Evolutionary conservation across 2,888 invertebrate genomes (phyloP), one percentile per base, ranked within the genome.

Genomic region (Trichopria drosophilae): DNA sequence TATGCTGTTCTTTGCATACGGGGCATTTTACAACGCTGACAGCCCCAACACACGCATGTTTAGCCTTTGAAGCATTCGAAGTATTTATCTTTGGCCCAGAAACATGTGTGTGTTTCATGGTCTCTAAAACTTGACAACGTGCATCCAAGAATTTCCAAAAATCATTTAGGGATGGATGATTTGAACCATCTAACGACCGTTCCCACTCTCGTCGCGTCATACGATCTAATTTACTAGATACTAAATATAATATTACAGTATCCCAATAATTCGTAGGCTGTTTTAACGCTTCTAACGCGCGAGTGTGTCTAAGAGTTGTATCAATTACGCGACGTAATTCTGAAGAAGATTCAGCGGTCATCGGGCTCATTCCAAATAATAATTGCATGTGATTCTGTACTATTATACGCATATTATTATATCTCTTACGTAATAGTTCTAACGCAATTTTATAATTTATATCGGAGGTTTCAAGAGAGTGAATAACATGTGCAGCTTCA

Each of bases 391-490:
- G 59, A 6, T 42, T 48, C 31, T 40, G 41, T 9, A 55, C 37
- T 3, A 52, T 53, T 1, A 50, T 6, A 34, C 52, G 35, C 7
- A 28, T 31, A 16, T 53, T 51, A 7, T 58, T 31, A 20, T 53
- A 55, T 3, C 37, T 26, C 24, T 37, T 31, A 20, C 49, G 37
- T 18, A 53, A 37, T 3, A 49, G 34, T 1, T 42, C 10, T 42
- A 46, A 44, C 4, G 55, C 53, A 18, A 48, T 40, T 0, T 7
- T 15, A 28, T 55, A 55, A 40, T 59, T 59, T 5, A 13, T 22
- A 2, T n/a, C 47, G 3, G 53, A 40, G 6, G 49, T 43, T 32
- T 53, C 51, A 7, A 58, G 29, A 1, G 54, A 57, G 28, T 40
- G 12, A 29, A 57, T 52, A 1, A 51, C 23, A 9, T 52, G 35